phyloP scores from a whole-genome alignment of 2,113 vertebrate species.

The Tychaedon coryphoeus region DNA sequence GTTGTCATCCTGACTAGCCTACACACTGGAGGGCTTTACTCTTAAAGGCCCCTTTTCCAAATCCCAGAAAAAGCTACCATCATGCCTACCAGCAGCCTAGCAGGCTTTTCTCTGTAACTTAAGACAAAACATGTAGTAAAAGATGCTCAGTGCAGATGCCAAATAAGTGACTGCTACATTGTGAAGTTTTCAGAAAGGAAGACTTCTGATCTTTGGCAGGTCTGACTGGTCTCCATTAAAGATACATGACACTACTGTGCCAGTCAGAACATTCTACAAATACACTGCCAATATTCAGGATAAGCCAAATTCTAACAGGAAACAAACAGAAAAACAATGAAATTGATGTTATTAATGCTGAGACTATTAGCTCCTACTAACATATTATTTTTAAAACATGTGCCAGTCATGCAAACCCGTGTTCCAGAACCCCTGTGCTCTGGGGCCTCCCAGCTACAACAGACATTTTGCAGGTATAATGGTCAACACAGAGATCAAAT shows the following conservation, averaged over 20 bases:
- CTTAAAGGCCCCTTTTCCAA: background rate
- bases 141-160: background rate
- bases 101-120: background rate
- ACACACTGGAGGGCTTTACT: background rate
- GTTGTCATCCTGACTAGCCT: background rate
- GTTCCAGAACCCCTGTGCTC: background rate
- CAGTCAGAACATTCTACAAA: background rate
- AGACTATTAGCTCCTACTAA: background rate
- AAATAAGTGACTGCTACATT: background rate
- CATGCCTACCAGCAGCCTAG: background rate
- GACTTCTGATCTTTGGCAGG: background rate
- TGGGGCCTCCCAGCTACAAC: background rate
- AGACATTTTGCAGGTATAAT: background rate
- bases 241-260: fast-evolving
- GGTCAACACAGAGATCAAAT: conserved; percentile 12
- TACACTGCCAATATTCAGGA: background rate
- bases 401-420: background rate
- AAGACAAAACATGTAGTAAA: fast-evolving
- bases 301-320: background rate
- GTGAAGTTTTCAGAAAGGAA: background rate
- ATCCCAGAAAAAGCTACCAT: background rate
- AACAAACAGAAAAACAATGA: background rate
- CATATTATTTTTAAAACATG: background rate
- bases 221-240: background rate
- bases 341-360: background rate